These are phyloP conservation scores for Sebastes steindachneri DNA, from an alignment of 2,797 vertebrate species.

Conservation along the genomic window DNA sequence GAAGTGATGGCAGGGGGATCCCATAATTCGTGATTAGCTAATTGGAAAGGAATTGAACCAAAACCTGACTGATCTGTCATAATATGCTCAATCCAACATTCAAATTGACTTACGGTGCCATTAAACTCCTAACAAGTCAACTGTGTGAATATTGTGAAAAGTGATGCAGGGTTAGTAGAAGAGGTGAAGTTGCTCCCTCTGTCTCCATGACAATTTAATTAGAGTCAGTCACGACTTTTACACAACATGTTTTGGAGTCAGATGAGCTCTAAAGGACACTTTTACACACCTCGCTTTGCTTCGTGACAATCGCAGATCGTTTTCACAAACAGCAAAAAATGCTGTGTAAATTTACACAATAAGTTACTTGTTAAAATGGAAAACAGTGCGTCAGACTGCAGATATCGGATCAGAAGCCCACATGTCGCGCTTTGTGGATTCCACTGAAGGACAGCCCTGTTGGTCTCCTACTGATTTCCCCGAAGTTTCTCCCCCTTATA, in stretches of 20 bases:
- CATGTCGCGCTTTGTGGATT: background rate
- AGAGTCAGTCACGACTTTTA: constrained; percentile 56
- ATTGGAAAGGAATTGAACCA: background rate
- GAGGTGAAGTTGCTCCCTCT: constrained; percentile 3
- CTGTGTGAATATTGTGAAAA: background rate
- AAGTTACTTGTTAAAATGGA: constrained; percentile 11
- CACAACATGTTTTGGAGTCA: constrained; percentile 44
- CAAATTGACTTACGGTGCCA: background rate
- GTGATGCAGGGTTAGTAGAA: background rate
- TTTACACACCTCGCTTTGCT: constrained; percentile 33
- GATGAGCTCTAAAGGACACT: constrained; percentile 24
- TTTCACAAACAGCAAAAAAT: constrained; percentile 1
- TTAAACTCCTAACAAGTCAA: background rate
- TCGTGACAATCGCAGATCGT: constrained; percentile 23
- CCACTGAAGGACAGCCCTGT: background rate
- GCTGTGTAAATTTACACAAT: background rate
- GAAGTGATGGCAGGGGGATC: background rate
- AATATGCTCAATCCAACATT: background rate
- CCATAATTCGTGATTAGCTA: background rate
- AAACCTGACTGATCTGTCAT: background rate
- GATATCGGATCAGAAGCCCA: constrained; percentile 20
- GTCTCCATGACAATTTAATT: constrained; percentile 59
- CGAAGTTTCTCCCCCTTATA: constrained; percentile 10
- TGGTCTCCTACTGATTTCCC: constrained; percentile 26
- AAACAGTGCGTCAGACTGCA: constrained; percentile 5